Percentiles rank a stretch among this genome's conserved stretches.
phyloP scores from a whole-genome alignment of 2,888 invertebrate genomes.

The Nysson spinosus region DNA sequence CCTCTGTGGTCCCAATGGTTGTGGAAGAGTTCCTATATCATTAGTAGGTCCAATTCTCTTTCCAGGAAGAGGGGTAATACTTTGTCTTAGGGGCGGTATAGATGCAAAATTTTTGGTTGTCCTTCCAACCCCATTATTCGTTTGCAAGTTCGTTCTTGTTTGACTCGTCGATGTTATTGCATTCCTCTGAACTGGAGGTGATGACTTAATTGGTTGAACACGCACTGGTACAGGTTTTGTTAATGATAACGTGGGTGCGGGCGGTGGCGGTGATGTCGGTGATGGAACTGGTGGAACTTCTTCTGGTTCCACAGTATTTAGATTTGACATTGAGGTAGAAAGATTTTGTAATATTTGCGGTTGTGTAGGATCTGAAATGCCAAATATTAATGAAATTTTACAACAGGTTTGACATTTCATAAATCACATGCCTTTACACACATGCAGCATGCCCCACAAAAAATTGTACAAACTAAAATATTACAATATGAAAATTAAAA shows the following conservation, averaged over 20 bases:
- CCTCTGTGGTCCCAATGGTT: constrained; percentile 73
- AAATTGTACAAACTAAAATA: not conserved
- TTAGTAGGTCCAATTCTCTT: constrained; percentile 58
- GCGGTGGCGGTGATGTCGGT: constrained; percentile 59
- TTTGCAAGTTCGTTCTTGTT: constrained; percentile 71
- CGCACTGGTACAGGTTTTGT: constrained; percentile 73
- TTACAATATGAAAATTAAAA: constrained; percentile 2
- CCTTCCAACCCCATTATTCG: constrained; percentile 63
- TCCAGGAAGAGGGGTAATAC: constrained; percentile 69
- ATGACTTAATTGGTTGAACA: constrained; percentile 73
- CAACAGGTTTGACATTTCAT: too few species aligned
- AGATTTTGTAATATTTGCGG: constrained; percentile 78
- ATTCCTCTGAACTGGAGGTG: constrained; percentile 72
- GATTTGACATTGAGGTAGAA: constrained; percentile 72
- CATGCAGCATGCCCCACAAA: constrained; percentile 6
- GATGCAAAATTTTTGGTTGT: constrained; percentile 72
- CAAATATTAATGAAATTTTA: not conserved
- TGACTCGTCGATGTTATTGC: constrained; percentile 73
- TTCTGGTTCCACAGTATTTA: constrained; percentile 62
- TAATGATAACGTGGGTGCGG: constrained; percentile 63
- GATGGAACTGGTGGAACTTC: constrained; percentile 64
- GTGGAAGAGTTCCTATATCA: constrained; percentile 51
- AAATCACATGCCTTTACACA: not conserved
- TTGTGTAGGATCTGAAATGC: constrained; percentile 77
- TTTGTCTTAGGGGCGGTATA: constrained; percentile 73